These are phyloP conservation scores for Lutjanus argentimaculatus DNA, from an alignment of 2,797 vertebrate genomes.

Conservation along the genomic window DNA sequence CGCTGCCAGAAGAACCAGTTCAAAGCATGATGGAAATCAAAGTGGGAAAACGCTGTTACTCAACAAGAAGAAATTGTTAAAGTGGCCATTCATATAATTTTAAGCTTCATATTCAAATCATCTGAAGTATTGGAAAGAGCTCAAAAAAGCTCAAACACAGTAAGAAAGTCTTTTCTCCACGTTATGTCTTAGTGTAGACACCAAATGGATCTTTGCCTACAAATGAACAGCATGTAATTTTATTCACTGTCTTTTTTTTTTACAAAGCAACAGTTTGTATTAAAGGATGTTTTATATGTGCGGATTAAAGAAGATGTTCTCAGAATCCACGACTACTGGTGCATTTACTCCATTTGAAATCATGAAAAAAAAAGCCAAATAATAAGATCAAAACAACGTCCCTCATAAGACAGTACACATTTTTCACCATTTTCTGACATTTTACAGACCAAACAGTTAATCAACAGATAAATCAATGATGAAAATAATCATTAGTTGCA, in stretches of 20 bases:
- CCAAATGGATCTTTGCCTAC: conserved; percentile 6
- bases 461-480: no score
- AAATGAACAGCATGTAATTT: no score
- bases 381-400: no score
- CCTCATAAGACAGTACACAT: not conserved
- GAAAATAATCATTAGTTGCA: no score
- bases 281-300: not conserved
- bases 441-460: no score
- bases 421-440: no score
- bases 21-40: conserved; percentile 15
- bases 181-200: not conserved
- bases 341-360: no score
- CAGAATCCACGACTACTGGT: no score
- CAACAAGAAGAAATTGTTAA: conserved; percentile 11
- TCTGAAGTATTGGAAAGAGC: not conserved
- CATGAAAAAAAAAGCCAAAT: no score
- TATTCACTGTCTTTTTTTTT: not conserved
- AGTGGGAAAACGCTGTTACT: conserved; percentile 1
- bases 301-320: not conserved
- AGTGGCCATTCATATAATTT: conserved; percentile 1
- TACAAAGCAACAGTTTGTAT: not conserved
- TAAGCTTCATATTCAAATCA: conserved; percentile 15
- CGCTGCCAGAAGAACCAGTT: conserved; percentile 9
- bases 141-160: conserved; percentile 4
- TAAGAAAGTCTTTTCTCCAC: not conserved